Conservation (phyloP, 2,888 invertebrate genomes). For the Steinernema scapterisci region DNA sequence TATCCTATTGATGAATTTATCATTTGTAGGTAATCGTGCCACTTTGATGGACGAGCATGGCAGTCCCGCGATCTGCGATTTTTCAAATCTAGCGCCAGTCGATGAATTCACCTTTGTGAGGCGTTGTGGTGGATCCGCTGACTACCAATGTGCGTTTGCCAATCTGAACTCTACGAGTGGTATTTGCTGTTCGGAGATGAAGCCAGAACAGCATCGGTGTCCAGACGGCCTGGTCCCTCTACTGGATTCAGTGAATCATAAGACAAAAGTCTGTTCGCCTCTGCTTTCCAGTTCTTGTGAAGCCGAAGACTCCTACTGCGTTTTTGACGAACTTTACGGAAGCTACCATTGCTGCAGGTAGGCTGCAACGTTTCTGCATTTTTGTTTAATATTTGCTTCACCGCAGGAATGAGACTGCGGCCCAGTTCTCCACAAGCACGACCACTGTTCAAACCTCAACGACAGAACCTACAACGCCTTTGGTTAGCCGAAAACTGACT, state of each 20-base stretch:
- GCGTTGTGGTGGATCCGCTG: constrained; percentile 26
- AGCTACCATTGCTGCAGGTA: constrained; percentile 44
- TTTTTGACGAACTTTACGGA: constrained; percentile 43
- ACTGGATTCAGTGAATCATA: constrained; percentile 19
- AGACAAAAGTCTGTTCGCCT: neutral
- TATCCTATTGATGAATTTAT: neutral
- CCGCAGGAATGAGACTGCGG: neutral
- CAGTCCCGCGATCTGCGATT: neutral
- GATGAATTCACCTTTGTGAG: neutral
- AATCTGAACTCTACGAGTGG: constrained; percentile 34
- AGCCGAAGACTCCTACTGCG: constrained; percentile 32
- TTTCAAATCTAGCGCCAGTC: neutral
- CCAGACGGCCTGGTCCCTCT: constrained; percentile 35
- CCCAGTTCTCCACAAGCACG: no score
- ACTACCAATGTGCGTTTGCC: constrained; percentile 35
- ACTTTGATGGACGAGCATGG: constrained; percentile 6
- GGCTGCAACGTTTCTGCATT: no score
- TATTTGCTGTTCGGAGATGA: constrained; percentile 35
- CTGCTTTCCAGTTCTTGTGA: neutral
- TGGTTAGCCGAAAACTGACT: no score
- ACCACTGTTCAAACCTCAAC: constrained; percentile 1
- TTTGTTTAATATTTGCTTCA: no score
- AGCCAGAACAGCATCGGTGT: constrained; percentile 35
- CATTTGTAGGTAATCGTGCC: neutral
- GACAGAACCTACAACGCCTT: neutral